A percentile compares a stretch with the other conserved stretches of the same genome.
phyloP scores from a whole-genome alignment of 2,797 vertebrate genomes.

The Pampus argenteus region DNA sequence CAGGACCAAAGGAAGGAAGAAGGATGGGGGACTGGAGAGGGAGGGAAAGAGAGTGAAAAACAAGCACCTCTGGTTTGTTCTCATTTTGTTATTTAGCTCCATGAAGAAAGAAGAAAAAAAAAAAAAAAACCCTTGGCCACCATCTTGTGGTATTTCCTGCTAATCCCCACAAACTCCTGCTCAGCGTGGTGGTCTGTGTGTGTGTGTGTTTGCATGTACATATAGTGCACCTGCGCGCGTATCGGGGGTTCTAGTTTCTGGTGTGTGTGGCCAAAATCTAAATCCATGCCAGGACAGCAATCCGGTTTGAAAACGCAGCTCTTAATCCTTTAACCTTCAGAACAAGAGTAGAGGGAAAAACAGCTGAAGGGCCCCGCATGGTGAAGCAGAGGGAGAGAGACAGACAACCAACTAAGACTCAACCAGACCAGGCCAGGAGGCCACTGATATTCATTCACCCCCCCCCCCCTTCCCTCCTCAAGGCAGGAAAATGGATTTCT shows the following conservation, averaged over 20 bases:
- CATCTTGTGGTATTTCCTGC: constrained; percentile 80
- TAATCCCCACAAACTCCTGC: constrained; percentile 80
- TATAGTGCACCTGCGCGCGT: constrained; percentile 72
- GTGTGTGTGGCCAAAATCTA: constrained; percentile 78
- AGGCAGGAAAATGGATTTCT: constrained; percentile 89
- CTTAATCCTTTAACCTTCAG: constrained; percentile 88
- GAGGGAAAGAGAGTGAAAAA: constrained; percentile 39
- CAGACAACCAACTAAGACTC: constrained; percentile 73
- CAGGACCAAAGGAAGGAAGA: constrained; percentile 65
- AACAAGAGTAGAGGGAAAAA: constrained; percentile 82
- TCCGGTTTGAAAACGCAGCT: constrained; percentile 82
- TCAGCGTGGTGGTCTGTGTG: constrained; percentile 64
- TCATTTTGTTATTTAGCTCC: constrained; percentile 83
- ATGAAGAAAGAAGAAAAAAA: constrained; percentile 60
- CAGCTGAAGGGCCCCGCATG: constrained; percentile 80
- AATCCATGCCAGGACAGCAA: constrained; percentile 83
- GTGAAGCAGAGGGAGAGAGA: constrained; percentile 65
- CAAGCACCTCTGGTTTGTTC: constrained; percentile 82
- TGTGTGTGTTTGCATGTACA: constrained; percentile 67
- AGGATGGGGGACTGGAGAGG: constrained; percentile 46
- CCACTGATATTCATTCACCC: constrained; percentile 78
- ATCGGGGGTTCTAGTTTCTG: constrained; percentile 68
- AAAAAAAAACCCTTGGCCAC: constrained; percentile 79
- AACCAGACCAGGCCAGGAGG: constrained; percentile 75
- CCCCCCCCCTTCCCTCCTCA: constrained; percentile 55